phyloP scores from a whole-genome alignment of 2,797 vertebrate species.

The Pseudopleuronectes americanus region DNA sequence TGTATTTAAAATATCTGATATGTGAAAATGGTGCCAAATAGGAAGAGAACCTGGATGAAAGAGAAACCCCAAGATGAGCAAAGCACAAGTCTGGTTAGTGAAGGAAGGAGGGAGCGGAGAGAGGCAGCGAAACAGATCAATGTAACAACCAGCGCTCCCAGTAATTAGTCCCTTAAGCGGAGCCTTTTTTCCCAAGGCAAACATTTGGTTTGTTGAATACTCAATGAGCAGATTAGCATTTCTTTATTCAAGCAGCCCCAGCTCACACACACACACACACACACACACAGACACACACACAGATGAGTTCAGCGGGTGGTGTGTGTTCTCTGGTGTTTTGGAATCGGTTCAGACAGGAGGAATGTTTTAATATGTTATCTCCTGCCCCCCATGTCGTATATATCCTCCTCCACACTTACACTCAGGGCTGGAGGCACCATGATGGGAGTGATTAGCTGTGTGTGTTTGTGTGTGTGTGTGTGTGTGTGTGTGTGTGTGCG shows the following conservation, averaged over 20 bases:
- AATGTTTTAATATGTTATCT: slow-evolving; percentile 78
- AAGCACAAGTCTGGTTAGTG: slow-evolving; percentile 24
- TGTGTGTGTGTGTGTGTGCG: slow-evolving; percentile 43
- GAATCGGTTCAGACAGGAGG: slow-evolving; percentile 60
- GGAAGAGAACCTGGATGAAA: slow-evolving; percentile 7
- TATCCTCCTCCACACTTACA: slow-evolving; percentile 73
- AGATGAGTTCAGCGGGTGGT: slow-evolving; percentile 29
- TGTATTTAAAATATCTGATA: slow-evolving; percentile 5
- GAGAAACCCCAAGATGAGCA: slow-evolving; percentile 23
- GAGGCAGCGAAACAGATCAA: slow-evolving; percentile 55
- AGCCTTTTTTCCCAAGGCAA: slow-evolving; percentile 75
- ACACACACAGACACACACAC: slow-evolving; percentile 23
- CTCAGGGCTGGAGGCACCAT: slow-evolving; percentile 44
- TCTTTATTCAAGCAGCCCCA: slow-evolving; percentile 66
- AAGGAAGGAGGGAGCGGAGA: slow-evolving; percentile 46
- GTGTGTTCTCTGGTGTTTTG: slow-evolving; percentile 58
- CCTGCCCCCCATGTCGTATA: slow-evolving; percentile 57
- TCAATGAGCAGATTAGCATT: slow-evolving; percentile 81
- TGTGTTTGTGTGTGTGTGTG: slow-evolving; percentile 27
- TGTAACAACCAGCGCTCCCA: slow-evolving; percentile 66
- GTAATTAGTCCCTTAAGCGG: slow-evolving; percentile 79
- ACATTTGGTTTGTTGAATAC: slow-evolving; percentile 82
- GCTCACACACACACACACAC: slow-evolving; percentile 35
- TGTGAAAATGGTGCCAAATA: slow-evolving; percentile 28
- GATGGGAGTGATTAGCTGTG: slow-evolving; percentile 63